Conservation (phyloP, 64 coral and sea anemone species). For the Trachythela sp. region DNA sequence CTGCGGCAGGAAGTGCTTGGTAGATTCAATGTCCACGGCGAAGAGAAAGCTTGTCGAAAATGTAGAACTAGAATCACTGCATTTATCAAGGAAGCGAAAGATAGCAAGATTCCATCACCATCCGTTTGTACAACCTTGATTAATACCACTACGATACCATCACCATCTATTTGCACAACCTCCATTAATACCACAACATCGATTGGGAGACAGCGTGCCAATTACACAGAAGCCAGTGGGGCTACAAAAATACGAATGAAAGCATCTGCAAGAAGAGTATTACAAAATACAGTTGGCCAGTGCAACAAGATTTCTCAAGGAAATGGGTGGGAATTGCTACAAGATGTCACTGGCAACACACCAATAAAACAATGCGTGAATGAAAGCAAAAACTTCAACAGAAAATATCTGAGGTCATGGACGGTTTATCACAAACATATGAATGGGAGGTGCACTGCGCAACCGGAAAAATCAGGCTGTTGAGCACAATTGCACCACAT, state of each 20-base stretch:
- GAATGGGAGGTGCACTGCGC: not conserved
- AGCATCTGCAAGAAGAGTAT: not conserved
- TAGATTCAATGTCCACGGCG: too few relatives aligned
- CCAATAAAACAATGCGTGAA: not conserved
- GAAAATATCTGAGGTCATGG: not conserved
- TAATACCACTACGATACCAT: too few relatives aligned
- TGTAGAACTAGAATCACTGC: too few relatives aligned
- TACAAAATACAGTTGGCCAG: not conserved
- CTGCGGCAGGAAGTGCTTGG: too few relatives aligned
- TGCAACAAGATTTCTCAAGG: not conserved
- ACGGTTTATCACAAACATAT: not conserved
- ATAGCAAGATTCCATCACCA: too few relatives aligned
- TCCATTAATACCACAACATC: too few relatives aligned
- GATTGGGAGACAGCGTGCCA: not conserved
- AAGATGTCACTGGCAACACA: not conserved
- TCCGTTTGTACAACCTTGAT: too few relatives aligned
- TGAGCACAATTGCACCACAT: not conserved
- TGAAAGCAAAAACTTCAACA: not conserved
- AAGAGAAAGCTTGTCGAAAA: too few relatives aligned
- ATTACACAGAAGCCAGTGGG: not conserved
- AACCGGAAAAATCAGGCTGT: not conserved
- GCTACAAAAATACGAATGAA: conserved; percentile 9
- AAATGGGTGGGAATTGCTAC: not conserved
- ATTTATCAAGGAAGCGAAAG: too few relatives aligned
- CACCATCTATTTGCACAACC: too few relatives aligned